Evolutionary conservation across 2,113 vertebrate genomes (phyloP).

Genomic region (Ophiodon elongatus): DNA sequence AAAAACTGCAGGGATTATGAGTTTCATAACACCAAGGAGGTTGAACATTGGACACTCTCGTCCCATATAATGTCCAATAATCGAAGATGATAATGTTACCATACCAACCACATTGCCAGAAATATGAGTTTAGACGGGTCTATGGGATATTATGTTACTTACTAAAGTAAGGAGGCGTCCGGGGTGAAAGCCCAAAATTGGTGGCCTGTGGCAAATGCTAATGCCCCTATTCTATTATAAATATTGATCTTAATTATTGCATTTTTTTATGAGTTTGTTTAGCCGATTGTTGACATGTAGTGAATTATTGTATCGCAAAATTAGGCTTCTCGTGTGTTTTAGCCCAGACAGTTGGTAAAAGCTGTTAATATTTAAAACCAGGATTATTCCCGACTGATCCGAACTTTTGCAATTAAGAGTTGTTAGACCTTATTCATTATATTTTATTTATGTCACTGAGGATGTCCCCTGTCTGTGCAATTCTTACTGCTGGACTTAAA

Average conservation of each 20-base stretch:
- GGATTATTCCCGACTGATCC: background rate
- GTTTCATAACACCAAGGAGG: background rate
- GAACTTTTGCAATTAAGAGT: background rate
- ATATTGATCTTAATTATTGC: no score
- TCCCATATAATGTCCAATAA: conserved; percentile 15
- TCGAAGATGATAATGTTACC: conserved; percentile 20
- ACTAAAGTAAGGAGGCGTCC: background rate
- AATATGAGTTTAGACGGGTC: background rate
- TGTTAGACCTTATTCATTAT: background rate
- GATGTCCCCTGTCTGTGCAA: no score
- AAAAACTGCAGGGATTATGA: conserved; percentile 17
- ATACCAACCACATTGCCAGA: background rate
- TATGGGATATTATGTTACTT: background rate
- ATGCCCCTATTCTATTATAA: background rate
- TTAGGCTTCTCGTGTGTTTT: background rate
- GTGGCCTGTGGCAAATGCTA: no score
- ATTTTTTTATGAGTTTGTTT: no score
- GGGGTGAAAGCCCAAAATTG: no score
- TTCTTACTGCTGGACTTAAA: background rate
- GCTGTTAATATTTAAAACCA: no score
- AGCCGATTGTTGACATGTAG: background rate
- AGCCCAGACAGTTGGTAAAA: background rate
- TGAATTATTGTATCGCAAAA: background rate
- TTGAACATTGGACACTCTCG: conserved; percentile 2
- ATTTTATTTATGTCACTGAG: background rate